These are phyloP conservation scores for Ephestia elutella DNA, from an alignment of 1,140 invertebrate species.

Conservation along the genomic window DNA sequence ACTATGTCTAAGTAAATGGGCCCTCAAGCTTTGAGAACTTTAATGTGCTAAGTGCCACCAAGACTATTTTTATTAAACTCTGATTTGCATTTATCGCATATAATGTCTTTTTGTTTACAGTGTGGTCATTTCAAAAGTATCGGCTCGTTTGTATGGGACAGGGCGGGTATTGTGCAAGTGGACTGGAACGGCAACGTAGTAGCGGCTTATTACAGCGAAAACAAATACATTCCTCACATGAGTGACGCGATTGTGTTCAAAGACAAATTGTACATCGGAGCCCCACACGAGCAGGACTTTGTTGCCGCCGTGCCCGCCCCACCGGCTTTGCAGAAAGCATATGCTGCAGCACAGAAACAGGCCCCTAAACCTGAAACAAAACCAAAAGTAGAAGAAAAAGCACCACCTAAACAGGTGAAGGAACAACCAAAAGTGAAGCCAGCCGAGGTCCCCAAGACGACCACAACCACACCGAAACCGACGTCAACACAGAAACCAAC, in stretches of 20 bases:
- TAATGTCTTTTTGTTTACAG: conserved; percentile 59
- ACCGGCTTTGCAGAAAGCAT: conserved; percentile 72
- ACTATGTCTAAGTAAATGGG: too few relatives aligned
- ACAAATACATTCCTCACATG: conserved; percentile 66
- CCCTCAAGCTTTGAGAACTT: too few relatives aligned
- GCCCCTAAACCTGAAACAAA: conserved; percentile 15
- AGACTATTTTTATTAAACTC: background rate
- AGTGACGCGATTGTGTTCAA: conserved; percentile 78
- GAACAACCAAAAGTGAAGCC: conserved; percentile 23
- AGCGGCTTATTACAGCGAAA: conserved; percentile 75
- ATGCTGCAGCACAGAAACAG: conserved; percentile 67
- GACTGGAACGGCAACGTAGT: conserved; percentile 81
- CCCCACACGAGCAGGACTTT: conserved; percentile 78
- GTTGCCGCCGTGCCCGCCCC: conserved; percentile 76
- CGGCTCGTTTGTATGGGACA: conserved; percentile 37
- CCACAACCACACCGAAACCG: conserved; percentile 20
- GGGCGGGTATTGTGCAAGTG: conserved; percentile 75
- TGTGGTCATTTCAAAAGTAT: conserved; percentile 68
- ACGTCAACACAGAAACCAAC: background rate
- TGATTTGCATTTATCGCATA: too few relatives aligned
- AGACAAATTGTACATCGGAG: conserved; percentile 75
- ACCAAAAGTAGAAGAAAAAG: conserved; percentile 15
- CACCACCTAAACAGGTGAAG: conserved; percentile 9
- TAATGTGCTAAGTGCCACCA: too few relatives aligned
- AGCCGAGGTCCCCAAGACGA: background rate